Percentiles rank a stretch among this genome's conserved stretches.
Conservation (phyloP, 1,140 invertebrate genomes). For the Hesperophylax magnus region DNA sequence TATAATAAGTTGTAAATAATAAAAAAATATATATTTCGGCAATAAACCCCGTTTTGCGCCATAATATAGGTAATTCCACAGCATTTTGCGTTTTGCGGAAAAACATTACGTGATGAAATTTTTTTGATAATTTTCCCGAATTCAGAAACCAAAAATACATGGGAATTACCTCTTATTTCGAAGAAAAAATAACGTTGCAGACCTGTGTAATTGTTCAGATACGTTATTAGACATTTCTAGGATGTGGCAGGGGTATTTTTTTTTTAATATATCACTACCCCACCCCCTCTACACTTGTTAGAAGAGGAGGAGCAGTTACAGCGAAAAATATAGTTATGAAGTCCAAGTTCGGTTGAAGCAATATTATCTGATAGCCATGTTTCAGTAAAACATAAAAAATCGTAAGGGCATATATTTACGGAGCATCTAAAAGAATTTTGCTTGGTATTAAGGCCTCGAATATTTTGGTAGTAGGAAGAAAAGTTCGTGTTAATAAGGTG, state of each 20-base stretch:
- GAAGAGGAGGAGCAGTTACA: not conserved
- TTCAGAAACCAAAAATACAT: too few relatives aligned
- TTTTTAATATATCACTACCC: not conserved
- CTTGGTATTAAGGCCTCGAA: not conserved
- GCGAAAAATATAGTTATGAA: not conserved
- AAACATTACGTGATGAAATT: too few relatives aligned
- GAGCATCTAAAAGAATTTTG: not conserved
- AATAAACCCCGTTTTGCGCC: too few relatives aligned
- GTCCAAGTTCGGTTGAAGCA: too few relatives aligned
- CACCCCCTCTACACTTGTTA: not conserved
- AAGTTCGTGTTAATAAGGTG: not conserved
- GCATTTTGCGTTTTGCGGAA: too few relatives aligned
- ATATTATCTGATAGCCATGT: constrained; percentile 1
- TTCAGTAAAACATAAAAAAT: not conserved
- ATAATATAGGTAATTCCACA: too few relatives aligned
- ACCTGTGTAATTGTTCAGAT: not conserved
- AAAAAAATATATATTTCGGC: too few relatives aligned
- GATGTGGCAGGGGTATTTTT: not conserved
- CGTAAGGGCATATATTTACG: too few relatives aligned
- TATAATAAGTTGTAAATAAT: too few relatives aligned
- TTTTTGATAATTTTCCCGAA: too few relatives aligned
- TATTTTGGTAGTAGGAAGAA: constrained; percentile 10
- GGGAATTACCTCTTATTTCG: too few relatives aligned
- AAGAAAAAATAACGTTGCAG: too few relatives aligned
- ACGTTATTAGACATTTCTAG: not conserved